These are phyloP conservation scores for Silvanus unidentatus DNA, from an alignment of 2,888 invertebrate species.

Conservation along the genomic window DNA sequence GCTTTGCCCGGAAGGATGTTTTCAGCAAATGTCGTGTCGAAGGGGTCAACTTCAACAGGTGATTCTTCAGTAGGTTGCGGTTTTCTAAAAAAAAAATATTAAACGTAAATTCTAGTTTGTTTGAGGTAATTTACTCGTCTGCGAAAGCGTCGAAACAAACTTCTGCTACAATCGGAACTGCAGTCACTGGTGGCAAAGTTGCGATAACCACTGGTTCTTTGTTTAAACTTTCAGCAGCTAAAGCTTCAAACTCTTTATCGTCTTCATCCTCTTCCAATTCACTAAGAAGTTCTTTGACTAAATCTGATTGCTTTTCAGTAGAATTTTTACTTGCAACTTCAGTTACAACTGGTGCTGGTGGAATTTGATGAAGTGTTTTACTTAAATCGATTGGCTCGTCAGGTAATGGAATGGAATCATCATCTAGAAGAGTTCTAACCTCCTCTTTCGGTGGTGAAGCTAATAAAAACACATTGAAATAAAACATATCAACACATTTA, in stretches of 20 bases:
- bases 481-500: neutral
- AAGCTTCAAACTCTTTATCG: slow-evolving; percentile 69
- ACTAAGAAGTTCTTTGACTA: slow-evolving; percentile 24
- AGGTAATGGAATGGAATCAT: slow-evolving; percentile 61
- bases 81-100: slow-evolving; percentile 1
- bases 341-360: slow-evolving; percentile 15
- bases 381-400: slow-evolving; percentile 67
- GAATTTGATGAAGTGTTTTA: slow-evolving; percentile 50
- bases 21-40: slow-evolving; percentile 79
- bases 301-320: slow-evolving; percentile 49
- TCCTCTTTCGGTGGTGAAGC: slow-evolving; percentile 33
- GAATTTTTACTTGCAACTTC: slow-evolving; percentile 20
- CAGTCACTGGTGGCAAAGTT: slow-evolving; percentile 40
- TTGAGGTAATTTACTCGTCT: slow-evolving; percentile 41
- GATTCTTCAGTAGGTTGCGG: neutral
- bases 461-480: slow-evolving; percentile 1
- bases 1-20: slow-evolving; percentile 63
- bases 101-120: neutral
- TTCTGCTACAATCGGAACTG: slow-evolving; percentile 40
- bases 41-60: slow-evolving; percentile 62
- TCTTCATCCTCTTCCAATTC: slow-evolving; percentile 54
- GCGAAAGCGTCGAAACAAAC: slow-evolving; percentile 63
- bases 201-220: slow-evolving; percentile 38
- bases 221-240: slow-evolving; percentile 70
- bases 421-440: slow-evolving; percentile 62